These are phyloP conservation scores for Parthenolecanium corni DNA, from an alignment of 2,888 invertebrate species.

Conservation along the genomic window DNA sequence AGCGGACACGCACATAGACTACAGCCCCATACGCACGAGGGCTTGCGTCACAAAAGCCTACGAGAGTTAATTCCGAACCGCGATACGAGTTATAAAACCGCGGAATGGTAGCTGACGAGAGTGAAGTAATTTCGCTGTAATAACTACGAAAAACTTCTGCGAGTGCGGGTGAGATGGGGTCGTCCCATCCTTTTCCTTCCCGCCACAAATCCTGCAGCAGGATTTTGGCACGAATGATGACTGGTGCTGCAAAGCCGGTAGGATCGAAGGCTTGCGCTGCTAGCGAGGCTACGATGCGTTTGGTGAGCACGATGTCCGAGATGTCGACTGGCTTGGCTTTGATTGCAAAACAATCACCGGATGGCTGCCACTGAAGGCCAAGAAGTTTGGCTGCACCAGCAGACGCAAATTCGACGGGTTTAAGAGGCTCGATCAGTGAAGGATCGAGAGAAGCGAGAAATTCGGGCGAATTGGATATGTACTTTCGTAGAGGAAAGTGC, in stretches of 20 bases:
- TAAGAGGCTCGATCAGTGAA: neutral
- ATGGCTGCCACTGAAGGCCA: conserved; percentile 19
- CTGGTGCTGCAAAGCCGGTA: conserved; percentile 13
- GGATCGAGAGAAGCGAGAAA: conserved; percentile 1
- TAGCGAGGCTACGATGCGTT: conserved; percentile 8
- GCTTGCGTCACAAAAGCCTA: conserved; percentile 21
- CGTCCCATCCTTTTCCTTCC: conserved; percentile 14
- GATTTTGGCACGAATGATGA: conserved; percentile 20
- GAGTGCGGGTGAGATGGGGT: conserved; percentile 6
- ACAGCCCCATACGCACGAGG: conserved; percentile 4
- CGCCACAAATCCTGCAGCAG: conserved; percentile 23
- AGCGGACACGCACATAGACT: neutral
- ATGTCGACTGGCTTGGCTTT: neutral
- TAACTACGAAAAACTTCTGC: neutral
- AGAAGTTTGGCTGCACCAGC: conserved; percentile 10
- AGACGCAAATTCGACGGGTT: conserved; percentile 12
- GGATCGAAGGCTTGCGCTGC: conserved; percentile 20
- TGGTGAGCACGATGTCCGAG: neutral
- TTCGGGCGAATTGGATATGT: conserved; percentile 31
- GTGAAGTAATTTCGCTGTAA: neutral
- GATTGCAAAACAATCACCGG: conserved; percentile 3
- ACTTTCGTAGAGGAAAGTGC: conserved; percentile 33
- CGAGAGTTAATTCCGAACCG: neutral
- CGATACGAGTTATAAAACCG: neutral
- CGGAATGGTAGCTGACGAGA: neutral